Percentiles rank a stretch among this genome's conserved stretches.
phyloP scores from a whole-genome alignment of 2,888 invertebrate species.

The Acleris holmiana region DNA sequence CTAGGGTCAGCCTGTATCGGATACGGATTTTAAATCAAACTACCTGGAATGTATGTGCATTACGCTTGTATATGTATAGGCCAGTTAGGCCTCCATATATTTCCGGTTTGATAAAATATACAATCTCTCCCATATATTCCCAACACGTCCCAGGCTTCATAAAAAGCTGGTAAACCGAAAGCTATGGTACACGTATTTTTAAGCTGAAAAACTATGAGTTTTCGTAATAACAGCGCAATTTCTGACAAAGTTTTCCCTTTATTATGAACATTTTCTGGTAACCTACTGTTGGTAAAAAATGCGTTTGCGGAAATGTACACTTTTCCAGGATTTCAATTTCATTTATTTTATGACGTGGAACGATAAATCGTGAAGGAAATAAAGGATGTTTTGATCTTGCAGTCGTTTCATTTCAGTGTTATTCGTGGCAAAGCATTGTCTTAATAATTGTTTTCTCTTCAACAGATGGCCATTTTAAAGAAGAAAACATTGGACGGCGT shows the following conservation, averaged over 20 bases:
- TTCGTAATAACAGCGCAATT: constrained; percentile 28
- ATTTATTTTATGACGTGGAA: constrained; percentile 9
- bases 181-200: constrained; percentile 7
- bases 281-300: constrained; percentile 7
- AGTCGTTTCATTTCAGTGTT: too few relatives aligned
- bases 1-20: too few relatives aligned
- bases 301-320: constrained; percentile 12
- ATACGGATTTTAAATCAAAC: too few relatives aligned
- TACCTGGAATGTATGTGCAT: too few relatives aligned
- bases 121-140: neutral
- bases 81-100: too few relatives aligned
- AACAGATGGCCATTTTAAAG: constrained; percentile 22
- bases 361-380: neutral
- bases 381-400: neutral
- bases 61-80: too few relatives aligned
- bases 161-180: constrained; percentile 24
- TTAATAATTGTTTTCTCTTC: neutral
- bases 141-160: constrained; percentile 18
- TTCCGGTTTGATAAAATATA: too few relatives aligned
- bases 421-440: neutral
- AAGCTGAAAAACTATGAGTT: constrained; percentile 23
- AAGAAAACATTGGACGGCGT: constrained; percentile 6
- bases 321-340: constrained; percentile 21
- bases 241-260: constrained; percentile 18
- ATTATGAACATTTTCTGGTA: constrained; percentile 12